Evolutionary conservation across 2,888 invertebrate genomes (phyloP), one percentile per base, ranked within the genome.

Genomic region (Xylophagus ater): DNA sequence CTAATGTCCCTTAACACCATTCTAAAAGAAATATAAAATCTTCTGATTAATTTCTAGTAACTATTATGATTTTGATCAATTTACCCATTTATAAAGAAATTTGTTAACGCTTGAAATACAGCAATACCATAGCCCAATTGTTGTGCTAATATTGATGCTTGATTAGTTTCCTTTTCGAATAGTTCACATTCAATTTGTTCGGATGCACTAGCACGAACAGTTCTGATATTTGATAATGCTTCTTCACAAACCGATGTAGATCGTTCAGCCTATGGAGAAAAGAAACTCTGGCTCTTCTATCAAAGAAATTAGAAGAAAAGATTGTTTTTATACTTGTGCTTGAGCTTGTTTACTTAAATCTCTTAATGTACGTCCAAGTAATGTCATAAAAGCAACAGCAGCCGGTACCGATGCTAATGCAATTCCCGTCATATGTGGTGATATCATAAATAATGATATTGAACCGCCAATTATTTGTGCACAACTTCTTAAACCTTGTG

Each of bases 161-260:
- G 65, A 15, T 80, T 72, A 2, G 88, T 78, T 66, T 96, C 90
- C 23, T 66, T 60, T 19, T 73, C 69, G 65, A 81, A 88, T 52
- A 79, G 65, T 46, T 73, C 71, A 46, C 72, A 68, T 61, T 96
- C 96, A 44, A 77, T 76, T 41, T 80, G 76, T 62, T 97, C 96
- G 68, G 89, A 90, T 0, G 92, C 92, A 68, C 94, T 93, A 10
- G 93, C 85, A 49, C 93, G 70, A 1, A 97, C 96, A 2, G 94
- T 96, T 34, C 92, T 71, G 49, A 97, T 84, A 64, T 96, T 96
- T 24, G 86, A 77, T 40, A 97, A 71, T 3, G 93, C 92, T 66
- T 96, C 96, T 60, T 93, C 92, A 10, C 90, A 90, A 24, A 93
- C 81, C 2, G 85, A 74, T 0, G 89, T 88, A 1, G 92, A 78